Percentiles rank a stretch among this genome's conserved stretches.
These are phyloP conservation scores for Anastrepha ludens DNA, from an alignment of 1,140 invertebrate genomes.

Conservation along the genomic window DNA sequence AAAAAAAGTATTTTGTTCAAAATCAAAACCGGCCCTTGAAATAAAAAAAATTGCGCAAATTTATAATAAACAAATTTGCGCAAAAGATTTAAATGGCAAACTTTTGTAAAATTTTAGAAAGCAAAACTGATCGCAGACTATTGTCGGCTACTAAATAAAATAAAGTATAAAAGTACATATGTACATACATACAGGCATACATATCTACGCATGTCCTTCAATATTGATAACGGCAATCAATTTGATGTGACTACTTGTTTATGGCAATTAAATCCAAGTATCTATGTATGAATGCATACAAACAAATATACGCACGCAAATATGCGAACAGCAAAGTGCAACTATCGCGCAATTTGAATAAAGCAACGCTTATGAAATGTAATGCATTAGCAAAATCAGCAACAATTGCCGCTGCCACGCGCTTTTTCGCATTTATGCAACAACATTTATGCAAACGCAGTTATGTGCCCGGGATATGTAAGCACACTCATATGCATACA, in stretches of 20 bases:
- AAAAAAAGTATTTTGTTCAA: no score
- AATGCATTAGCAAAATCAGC: constrained; percentile 31
- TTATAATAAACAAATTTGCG: no score
- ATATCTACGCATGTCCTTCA: background rate
- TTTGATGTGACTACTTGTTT: background rate
- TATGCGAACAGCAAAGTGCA: background rate
- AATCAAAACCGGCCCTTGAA: no score
- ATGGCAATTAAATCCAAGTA: constrained; percentile 4
- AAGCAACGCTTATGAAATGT: constrained; percentile 15
- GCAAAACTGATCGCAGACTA: no score
- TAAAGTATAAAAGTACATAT: no score
- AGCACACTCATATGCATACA: no score
- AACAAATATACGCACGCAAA: background rate
- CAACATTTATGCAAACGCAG: background rate
- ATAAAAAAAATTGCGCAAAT: no score
- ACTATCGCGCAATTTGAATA: constrained; percentile 1
- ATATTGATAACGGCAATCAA: background rate
- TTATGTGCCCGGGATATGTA: no score
- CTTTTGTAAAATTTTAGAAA: no score
- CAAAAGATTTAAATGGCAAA: no score
- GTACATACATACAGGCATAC: no score
- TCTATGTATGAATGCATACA: background rate
- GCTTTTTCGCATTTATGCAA: background rate
- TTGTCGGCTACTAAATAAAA: no score
- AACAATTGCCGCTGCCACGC: background rate